A percentile compares a stretch with the other conserved stretches of the same genome.
These are phyloP conservation scores for Phyllotis vaccarum DNA, from an alignment of 2,797 vertebrate species.

Conservation along the genomic window DNA sequence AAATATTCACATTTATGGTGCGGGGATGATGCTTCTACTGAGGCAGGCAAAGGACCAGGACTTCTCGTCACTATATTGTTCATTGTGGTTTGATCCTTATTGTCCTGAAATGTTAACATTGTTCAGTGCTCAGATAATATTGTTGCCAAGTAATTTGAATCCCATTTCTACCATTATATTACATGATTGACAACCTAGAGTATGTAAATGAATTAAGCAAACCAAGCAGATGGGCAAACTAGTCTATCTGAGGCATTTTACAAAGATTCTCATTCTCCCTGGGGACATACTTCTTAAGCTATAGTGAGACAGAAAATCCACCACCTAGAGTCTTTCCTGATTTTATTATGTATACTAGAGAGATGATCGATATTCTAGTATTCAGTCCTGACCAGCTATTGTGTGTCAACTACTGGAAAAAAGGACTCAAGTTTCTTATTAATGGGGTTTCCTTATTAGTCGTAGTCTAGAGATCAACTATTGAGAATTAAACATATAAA, in stretches of 20 bases:
- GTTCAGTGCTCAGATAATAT: background rate
- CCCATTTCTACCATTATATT: background rate
- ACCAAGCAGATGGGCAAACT: background rate
- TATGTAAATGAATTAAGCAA: constrained; percentile 13
- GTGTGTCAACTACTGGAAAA: background rate
- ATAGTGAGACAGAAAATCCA: background rate
- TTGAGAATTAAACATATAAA: background rate
- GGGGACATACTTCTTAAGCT: background rate
- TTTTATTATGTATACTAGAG: background rate
- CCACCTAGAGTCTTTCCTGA: background rate
- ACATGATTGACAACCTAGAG: background rate
- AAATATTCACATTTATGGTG: background rate
- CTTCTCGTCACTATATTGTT: rapidly evolving
- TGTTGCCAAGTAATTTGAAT: background rate
- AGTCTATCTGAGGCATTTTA: background rate
- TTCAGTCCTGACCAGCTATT: background rate
- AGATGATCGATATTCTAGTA: background rate
- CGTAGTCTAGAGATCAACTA: background rate
- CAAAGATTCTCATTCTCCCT: background rate
- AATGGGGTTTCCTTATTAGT: background rate
- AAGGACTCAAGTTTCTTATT: background rate
- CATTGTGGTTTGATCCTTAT: background rate
- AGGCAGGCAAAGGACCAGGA: background rate
- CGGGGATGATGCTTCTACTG: background rate
- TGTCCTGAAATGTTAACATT: background rate